These are phyloP conservation scores for Hololepta plana DNA, from an alignment of 2,888 invertebrate genomes.

Conservation along the genomic window DNA sequence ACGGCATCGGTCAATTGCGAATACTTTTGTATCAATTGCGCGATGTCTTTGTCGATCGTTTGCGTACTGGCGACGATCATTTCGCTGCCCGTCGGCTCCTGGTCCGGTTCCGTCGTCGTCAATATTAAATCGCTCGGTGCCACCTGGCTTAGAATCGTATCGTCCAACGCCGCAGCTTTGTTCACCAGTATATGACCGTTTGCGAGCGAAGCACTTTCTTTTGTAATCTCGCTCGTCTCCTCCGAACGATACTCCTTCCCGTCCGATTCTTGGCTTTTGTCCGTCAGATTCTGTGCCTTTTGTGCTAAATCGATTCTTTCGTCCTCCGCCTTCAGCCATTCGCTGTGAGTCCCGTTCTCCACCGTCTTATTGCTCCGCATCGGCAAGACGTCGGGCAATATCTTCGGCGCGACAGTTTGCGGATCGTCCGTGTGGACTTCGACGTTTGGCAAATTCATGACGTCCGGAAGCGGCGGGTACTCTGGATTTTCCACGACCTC, in stretches of 20 bases:
- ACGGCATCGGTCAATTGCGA: too few relatives aligned
- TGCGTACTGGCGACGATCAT: slow-evolving; percentile 1
- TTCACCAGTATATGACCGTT: slow-evolving; percentile 14
- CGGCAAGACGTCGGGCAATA: slow-evolving; percentile 19
- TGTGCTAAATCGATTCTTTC: neutral
- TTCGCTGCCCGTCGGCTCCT: slow-evolving; percentile 2
- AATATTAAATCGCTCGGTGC: slow-evolving; percentile 15
- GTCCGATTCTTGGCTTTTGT: too few relatives aligned
- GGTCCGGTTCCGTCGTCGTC: slow-evolving; percentile 5
- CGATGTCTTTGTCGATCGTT: slow-evolving; percentile 2
- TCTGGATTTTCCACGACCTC: slow-evolving; percentile 28
- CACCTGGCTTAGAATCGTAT: slow-evolving; percentile 14
- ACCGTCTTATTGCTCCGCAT: slow-evolving; percentile 16
- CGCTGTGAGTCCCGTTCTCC: slow-evolving; percentile 13
- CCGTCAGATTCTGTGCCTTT: too few relatives aligned
- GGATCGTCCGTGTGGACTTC: slow-evolving; percentile 2
- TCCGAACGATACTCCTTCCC: too few relatives aligned
- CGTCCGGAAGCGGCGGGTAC: slow-evolving; percentile 33
- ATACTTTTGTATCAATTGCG: too few relatives aligned
- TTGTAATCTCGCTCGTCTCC: too few relatives aligned
- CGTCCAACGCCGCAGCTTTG: slow-evolving; percentile 15
- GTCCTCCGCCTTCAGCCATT: slow-evolving; percentile 19
- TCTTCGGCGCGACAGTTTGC: slow-evolving; percentile 9
- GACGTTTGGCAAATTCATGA: slow-evolving; percentile 22
- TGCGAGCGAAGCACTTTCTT: too few relatives aligned